Conservation (phyloP, 2,113 vertebrate species). For the Leucopsar rothschildi region DNA sequence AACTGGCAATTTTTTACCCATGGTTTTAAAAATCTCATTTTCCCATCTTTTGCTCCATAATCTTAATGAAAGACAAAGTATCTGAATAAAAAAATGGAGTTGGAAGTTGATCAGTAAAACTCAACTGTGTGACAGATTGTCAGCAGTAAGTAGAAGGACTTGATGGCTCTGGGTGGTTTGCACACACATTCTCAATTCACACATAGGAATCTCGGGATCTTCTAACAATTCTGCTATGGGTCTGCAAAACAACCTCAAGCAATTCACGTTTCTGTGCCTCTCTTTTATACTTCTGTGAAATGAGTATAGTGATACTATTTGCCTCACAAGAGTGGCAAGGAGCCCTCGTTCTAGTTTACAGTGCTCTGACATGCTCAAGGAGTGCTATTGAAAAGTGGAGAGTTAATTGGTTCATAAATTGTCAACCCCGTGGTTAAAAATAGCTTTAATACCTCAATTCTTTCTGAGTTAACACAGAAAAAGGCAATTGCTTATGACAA, state of each 20-base stretch:
- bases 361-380: background rate
- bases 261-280: background rate
- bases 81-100: background rate
- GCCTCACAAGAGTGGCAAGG: background rate
- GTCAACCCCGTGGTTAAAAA: background rate
- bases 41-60: background rate
- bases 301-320: background rate
- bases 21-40: background rate
- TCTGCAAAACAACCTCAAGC: background rate
- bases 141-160: background rate
- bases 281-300: background rate
- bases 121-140: background rate
- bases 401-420: constrained; percentile 43
- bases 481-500: constrained; percentile 28
- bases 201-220: background rate
- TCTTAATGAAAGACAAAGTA: background rate
- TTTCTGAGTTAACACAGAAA: constrained; percentile 10
- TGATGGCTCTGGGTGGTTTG: background rate
- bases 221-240: background rate
- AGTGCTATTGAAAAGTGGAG: background rate
- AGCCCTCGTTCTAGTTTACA: background rate
- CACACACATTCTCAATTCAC: background rate
- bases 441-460: background rate
- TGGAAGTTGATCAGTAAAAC: background rate
- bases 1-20: background rate